Evolutionary conservation across 2,113 vertebrate genomes (phyloP).

Genomic region (Ceyx margarethae): DNA sequence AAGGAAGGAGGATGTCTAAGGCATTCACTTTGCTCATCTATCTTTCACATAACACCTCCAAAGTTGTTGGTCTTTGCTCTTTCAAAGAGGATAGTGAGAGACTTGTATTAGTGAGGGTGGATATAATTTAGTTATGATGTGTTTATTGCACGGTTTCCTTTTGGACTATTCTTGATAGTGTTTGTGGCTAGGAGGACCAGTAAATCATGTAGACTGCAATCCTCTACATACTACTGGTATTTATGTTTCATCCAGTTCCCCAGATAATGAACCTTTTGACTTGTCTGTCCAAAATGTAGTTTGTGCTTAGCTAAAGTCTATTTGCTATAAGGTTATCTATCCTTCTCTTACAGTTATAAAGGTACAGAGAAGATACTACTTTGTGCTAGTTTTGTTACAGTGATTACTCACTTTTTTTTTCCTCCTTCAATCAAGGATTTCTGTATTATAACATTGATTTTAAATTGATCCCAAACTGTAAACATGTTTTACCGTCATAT

Average conservation of each 20-base stretch:
- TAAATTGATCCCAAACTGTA: background rate
- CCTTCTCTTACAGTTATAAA: background rate
- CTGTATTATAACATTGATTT: background rate
- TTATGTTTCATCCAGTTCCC: background rate
- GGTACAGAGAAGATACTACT: background rate
- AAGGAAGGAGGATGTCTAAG: background rate
- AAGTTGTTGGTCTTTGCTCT: background rate
- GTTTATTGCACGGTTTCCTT: background rate
- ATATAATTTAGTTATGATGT: background rate
- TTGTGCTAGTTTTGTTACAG: background rate
- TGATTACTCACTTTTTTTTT: background rate
- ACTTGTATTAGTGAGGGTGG: background rate
- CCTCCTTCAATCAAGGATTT: background rate
- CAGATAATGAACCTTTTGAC: background rate
- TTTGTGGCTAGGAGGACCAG: background rate
- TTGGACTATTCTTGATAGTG: background rate
- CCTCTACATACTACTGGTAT: background rate
- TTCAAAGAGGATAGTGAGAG: background rate
- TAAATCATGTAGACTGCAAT: background rate
- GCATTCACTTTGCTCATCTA: background rate
- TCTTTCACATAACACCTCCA: background rate
- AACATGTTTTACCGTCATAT: background rate
- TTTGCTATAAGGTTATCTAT: background rate
- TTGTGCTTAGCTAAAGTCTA: background rate
- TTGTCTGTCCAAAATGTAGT: background rate